Conservation (phyloP, 1,140 invertebrate genomes). For the Leptestheria dahalacensis region DNA sequence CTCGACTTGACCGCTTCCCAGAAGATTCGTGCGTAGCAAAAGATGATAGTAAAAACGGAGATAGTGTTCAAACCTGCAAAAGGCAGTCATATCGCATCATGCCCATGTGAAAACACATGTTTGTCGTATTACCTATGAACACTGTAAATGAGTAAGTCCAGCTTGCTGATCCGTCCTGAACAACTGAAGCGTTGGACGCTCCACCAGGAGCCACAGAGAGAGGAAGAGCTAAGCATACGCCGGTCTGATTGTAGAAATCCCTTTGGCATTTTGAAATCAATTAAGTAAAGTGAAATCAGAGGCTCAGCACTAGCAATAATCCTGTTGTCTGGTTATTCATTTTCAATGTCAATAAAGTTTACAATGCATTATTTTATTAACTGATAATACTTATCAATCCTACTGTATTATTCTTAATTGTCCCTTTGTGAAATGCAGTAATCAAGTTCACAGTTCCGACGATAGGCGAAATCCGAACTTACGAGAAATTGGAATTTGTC, state of each 20-base stretch:
- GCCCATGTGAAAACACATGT: background rate
- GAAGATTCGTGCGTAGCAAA: conserved; percentile 41
- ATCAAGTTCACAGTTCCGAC: no score
- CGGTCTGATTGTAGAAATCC: background rate
- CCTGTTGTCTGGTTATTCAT: no score
- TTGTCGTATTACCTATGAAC: conserved; percentile 35
- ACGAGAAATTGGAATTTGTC: no score
- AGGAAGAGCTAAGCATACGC: background rate
- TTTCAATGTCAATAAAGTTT: no score
- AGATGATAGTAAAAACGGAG: conserved; percentile 36
- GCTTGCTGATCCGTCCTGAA: conserved; percentile 15
- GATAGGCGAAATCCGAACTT: no score
- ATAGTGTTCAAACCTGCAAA: conserved; percentile 36
- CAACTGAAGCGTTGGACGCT: background rate
- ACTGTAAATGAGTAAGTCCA: conserved; percentile 42
- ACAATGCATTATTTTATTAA: no score
- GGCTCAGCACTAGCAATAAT: no score
- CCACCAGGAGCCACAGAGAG: background rate
- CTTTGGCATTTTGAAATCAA: background rate
- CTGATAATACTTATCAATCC: no score
- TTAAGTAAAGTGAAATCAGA: background rate
- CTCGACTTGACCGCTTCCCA: conserved; percentile 34
- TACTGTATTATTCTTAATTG: no score
- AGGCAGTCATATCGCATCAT: no score
- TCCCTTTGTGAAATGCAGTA: no score